Evolutionary conservation across 2,888 invertebrate species (phyloP), one percentile per base, ranked within the genome.

Genomic region (Eretmocerus hayati): DNA sequence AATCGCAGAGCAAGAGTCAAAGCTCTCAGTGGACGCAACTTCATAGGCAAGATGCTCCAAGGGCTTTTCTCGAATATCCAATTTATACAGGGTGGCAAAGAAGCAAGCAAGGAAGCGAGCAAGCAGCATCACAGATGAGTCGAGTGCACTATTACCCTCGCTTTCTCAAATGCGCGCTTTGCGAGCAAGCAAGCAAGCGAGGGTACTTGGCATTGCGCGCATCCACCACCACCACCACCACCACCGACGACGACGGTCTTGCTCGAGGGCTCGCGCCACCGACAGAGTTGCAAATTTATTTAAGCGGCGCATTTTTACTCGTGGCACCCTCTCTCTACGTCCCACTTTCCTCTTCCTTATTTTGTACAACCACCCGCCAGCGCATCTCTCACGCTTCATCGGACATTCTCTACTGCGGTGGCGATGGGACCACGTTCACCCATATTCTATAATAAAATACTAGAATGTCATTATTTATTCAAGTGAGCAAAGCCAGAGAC

Each of bases 291-390:
- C 23, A 42, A 42, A 42, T 38, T 37, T 42, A 48, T 42, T 48
- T 42, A 48, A 47, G 32, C 42, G 22, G 26, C 32, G 48, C 43
- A 48, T 48, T 43, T 43, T 43, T 33, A 18, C 31, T 11, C 15
- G 18, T 22, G 2, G 30, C 26, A 6, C 8, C 26, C 6, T 11
- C 26, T 26, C 8, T 9, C 26, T 26, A 11, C 26, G 26, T 11
- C 26, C 26, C 8, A 1, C 8, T 26, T 26, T 11, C 26, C 26
- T 11, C 26, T 11, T 26, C 26, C 11, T 11, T n/a, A n/a, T n/a
- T 26, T 26, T 26, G 26, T 11, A 11, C 26, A 26, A 26, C 26
- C 26, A 6, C 26, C 26, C 26, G 8, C 1, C 26, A 6, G 8
- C 26, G 6, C 11, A 11, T 6, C 26, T 11, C 26, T 26, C 26